Evolutionary conservation across 2,113 vertebrate species (phyloP), one percentile per base, ranked within the genome.

Genomic region (Lasiurus cinereus): DNA sequence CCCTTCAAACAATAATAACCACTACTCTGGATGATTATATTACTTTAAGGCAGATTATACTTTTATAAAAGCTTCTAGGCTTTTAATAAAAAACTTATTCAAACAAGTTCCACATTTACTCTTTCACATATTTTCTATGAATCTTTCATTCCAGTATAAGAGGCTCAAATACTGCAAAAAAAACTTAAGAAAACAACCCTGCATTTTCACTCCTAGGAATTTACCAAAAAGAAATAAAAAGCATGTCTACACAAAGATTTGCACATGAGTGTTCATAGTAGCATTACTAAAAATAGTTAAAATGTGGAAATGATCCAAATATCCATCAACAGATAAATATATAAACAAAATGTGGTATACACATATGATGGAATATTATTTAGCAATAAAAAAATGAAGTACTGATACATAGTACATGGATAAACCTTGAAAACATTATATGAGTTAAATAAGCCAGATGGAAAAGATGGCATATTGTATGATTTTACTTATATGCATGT

Each of bases 111-210:
- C 21, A 56, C 21, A 66, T 70, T 92, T 79, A 73, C 21, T 84
- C 13, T 43, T 7, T 18, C 29, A 84, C 13, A 72, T 22, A 67
- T 83, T 92, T 74, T 54, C 27, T 59, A 4, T 43, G 64, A 79
- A 33, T 69, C 52, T 96, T 88, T 89, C 43, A 84, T 67, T 54
- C 69, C 87, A 62, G 54, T 64, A 16, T 59, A 92, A 91, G 76
- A 90, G 67, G 27, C 52, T 67, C 10, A 96, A 83, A 77, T 18
- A 93, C 27, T 76, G 18, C 15, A 56, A 18, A 19, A 43, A 77
- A 77, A 87, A 43, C 15, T 18, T 64, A 69, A 80, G 31, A 80
- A 93, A 93, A 83, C n/a, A 86, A 78, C 3, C 11, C 19, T 64
- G 8, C 24, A 24, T 90, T 89, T 95, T 22, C 29, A 46, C 5